Percentiles rank a stretch among this genome's conserved stretches.
Conservation (phyloP, 2,113 vertebrate genomes). For the Ardeotis arabs region DNA sequence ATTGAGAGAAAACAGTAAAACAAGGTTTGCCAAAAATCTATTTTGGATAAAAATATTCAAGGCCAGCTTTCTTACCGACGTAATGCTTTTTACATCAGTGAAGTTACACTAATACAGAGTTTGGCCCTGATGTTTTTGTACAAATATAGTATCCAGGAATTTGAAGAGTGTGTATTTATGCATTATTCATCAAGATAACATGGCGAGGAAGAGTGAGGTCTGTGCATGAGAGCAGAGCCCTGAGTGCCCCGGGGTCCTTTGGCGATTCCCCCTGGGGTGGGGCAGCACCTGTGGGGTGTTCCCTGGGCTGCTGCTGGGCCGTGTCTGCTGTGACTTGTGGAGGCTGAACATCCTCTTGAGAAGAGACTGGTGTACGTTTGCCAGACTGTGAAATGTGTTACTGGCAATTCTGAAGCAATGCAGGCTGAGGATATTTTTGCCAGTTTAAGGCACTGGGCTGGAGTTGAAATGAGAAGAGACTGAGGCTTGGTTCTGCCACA, state of each 20-base stretch:
- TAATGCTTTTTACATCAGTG: background rate
- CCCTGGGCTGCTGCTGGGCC: background rate
- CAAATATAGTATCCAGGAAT: slow-evolving; percentile 31
- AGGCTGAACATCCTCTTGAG: background rate
- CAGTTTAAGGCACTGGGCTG: background rate
- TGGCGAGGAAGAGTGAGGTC: background rate
- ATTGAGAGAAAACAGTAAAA: background rate
- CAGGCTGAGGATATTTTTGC: background rate
- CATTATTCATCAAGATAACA: slow-evolving; percentile 10
- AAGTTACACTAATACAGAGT: slow-evolving; percentile 10
- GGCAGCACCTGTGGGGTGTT: background rate
- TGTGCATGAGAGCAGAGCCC: background rate
- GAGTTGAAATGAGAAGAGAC: background rate
- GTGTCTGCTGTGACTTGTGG: accelerated
- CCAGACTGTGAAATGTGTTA: background rate
- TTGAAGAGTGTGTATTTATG: background rate
- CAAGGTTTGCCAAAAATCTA: background rate
- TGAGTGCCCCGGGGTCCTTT: background rate
- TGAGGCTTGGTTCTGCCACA: background rate
- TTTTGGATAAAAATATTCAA: slow-evolving; percentile 19
- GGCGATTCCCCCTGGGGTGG: accelerated
- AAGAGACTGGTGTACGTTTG: background rate
- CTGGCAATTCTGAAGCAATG: background rate
- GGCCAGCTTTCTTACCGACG: background rate
- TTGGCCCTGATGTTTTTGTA: slow-evolving; percentile 6